phyloP scores from a whole-genome alignment of 2,888 invertebrate genomes.

The Monoplex corrugatus region DNA sequence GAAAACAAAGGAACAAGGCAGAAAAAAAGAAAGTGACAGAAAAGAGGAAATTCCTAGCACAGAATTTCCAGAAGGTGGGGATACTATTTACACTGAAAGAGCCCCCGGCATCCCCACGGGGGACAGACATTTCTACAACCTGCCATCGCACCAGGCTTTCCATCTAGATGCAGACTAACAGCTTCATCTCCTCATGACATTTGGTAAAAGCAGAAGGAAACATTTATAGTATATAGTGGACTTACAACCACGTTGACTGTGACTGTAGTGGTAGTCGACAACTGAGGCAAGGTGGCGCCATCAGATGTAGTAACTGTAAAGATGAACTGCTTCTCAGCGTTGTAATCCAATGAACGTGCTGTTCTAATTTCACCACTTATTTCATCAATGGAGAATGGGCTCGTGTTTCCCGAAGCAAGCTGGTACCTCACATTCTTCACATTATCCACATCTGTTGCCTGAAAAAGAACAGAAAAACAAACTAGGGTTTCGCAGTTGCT shows the following conservation, averaged over 20 bases:
- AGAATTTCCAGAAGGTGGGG: too few relatives aligned
- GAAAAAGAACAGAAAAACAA: background rate
- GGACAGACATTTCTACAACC: too few relatives aligned
- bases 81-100: too few relatives aligned
- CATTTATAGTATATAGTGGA: too few relatives aligned
- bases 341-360: constrained; percentile 41
- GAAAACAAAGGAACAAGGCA: too few relatives aligned
- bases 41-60: too few relatives aligned
- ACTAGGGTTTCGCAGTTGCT: background rate
- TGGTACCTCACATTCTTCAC: constrained; percentile 32
- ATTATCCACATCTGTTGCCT: constrained; percentile 56
- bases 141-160: too few relatives aligned
- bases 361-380: constrained; percentile 30
- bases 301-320: constrained; percentile 53
- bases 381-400: background rate
- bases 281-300: background rate
- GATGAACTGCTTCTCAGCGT: constrained; percentile 37
- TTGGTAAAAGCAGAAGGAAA: too few relatives aligned
- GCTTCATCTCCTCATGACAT: too few relatives aligned
- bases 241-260: constrained; percentile 52
- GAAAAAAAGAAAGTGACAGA: too few relatives aligned
- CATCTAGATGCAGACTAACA: too few relatives aligned
- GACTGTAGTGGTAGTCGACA: constrained; percentile 44
- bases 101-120: too few relatives aligned
- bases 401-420: background rate